phyloP scores from a whole-genome alignment of 2,888 invertebrate genomes.

The Erynnis tages region DNA sequence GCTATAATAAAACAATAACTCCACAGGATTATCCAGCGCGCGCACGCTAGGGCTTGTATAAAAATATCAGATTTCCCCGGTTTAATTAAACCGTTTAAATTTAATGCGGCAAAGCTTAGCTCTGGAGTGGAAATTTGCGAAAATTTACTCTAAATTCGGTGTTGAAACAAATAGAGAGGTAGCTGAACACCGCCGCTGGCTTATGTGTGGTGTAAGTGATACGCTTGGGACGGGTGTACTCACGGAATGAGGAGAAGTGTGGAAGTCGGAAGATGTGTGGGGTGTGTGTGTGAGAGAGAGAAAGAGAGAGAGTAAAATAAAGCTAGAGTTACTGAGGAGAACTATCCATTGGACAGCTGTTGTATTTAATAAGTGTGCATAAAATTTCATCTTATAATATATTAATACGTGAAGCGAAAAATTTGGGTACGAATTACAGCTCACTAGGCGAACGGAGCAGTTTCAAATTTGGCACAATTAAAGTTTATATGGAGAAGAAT shows the following conservation, averaged over 20 bases:
- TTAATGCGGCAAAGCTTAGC: slow-evolving; percentile 37
- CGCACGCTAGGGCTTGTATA: slow-evolving; percentile 14
- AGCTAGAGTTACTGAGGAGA: no score
- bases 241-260: background rate
- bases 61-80: slow-evolving; percentile 30
- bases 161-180: slow-evolving; percentile 34
- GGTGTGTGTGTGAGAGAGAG: no score
- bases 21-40: background rate
- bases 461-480: no score
- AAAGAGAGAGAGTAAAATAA: no score
- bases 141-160: slow-evolving; percentile 40
- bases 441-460: no score
- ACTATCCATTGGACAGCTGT: no score
- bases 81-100: slow-evolving; percentile 37
- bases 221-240: background rate
- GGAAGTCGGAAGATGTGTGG: no score
- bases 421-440: no score
- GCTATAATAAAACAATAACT: slow-evolving; percentile 3
- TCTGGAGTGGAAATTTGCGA: slow-evolving; percentile 35
- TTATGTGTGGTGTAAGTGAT: slow-evolving; percentile 12
- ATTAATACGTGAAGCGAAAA: no score
- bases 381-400: no score
- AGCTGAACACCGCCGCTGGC: slow-evolving; percentile 24
- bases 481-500: no score
- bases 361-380: no score